Conservation (phyloP, 2,113 vertebrate genomes). For the Mugil cephalus region DNA sequence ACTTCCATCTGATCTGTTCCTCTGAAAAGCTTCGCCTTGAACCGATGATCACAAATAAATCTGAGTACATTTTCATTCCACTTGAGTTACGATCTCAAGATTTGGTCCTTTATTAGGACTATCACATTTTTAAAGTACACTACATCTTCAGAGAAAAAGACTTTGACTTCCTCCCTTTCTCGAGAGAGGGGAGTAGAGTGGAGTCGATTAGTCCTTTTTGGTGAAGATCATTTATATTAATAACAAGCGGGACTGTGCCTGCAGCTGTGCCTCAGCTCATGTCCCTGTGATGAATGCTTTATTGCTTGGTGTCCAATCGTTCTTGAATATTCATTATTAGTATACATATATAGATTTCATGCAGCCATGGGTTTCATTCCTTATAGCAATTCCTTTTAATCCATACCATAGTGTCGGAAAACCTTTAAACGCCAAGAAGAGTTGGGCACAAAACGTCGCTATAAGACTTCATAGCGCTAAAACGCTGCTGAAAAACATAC, state of each 20-base stretch:
- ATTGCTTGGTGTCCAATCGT: conserved; percentile 65
- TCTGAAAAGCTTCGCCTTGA: conserved; percentile 12
- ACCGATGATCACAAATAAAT: conserved; percentile 19
- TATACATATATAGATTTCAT: conserved; percentile 62
- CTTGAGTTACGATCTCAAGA: conserved; percentile 24
- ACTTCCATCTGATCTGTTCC: conserved; percentile 13
- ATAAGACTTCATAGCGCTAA: conserved; percentile 6
- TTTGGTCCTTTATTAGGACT: conserved; percentile 44
- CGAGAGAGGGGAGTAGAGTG: conserved; percentile 28
- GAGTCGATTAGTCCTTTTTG: conserved; percentile 70
- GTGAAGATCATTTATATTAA: conserved; percentile 73
- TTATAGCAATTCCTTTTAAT: conserved; percentile 47
- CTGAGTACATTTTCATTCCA: conserved; percentile 12
- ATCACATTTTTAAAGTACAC: conserved; percentile 31
- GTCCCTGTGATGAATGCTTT: conserved; percentile 75
- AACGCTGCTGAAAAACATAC: conserved; percentile 8
- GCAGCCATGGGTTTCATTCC: conserved; percentile 56
- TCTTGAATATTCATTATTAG: conserved; percentile 73
- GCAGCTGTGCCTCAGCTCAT: conserved; percentile 60
- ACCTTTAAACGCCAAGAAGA: conserved; percentile 40
- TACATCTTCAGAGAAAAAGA: conserved; percentile 45
- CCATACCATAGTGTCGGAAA: conserved; percentile 31
- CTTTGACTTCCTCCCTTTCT: conserved; percentile 40
- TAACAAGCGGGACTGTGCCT: conserved; percentile 62
- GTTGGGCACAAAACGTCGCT: conserved; percentile 8